These are phyloP conservation scores for Epinotia demarniana DNA, from an alignment of 2,888 invertebrate species.

Conservation along the genomic window DNA sequence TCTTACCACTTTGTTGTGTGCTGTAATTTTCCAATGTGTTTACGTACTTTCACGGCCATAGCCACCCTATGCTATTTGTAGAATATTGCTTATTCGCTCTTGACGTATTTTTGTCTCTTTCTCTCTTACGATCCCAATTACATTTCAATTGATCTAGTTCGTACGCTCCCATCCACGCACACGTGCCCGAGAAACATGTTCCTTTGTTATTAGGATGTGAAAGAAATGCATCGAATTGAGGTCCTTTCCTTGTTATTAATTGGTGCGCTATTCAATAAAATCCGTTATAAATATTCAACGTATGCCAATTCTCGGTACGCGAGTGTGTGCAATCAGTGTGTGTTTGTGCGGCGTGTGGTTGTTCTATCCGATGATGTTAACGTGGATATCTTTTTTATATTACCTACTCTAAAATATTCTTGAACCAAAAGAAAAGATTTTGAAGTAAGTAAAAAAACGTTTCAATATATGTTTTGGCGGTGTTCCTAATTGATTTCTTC, in stretches of 20 bases:
- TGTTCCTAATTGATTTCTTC: no score
- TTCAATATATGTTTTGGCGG: no score
- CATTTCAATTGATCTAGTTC: not conserved
- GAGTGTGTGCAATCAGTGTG: conserved; percentile 23
- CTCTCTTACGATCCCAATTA: no score
- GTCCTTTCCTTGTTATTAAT: conserved; percentile 3
- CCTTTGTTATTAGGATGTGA: not conserved
- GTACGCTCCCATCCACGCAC: not conserved
- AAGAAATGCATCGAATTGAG: not conserved
- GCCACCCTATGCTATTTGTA: no score
- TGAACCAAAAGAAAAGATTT: not conserved
- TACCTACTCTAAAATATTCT: not conserved
- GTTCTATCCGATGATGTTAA: conserved; percentile 30
- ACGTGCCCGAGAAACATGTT: not conserved
- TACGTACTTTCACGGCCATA: no score
- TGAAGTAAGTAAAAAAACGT: no score
- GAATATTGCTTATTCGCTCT: not conserved
- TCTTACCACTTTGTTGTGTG: no score
- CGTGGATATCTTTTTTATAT: conserved; percentile 6
- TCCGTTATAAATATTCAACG: conserved; percentile 39
- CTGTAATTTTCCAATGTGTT: no score
- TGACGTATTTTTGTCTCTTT: not conserved
- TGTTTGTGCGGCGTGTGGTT: conserved; percentile 35
- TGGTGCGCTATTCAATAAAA: conserved; percentile 32
- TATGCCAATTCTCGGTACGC: conserved; percentile 24